Base-by-base conservation (phyloP, 2,797 vertebrate genomes). In the Danio aesculapii region DNA sequence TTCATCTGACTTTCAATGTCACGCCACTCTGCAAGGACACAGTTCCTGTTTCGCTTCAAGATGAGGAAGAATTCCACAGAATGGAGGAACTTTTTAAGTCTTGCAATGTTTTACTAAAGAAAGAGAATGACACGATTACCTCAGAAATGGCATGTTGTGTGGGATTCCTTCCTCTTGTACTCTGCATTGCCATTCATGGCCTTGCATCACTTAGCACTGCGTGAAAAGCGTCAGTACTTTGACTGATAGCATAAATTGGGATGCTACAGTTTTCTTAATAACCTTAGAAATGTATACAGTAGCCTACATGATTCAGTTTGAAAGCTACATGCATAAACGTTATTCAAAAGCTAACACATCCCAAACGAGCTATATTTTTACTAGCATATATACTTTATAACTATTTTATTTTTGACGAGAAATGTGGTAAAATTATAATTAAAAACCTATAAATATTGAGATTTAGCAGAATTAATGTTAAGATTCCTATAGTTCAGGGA, bases 131-230 rank as follows among this genome's bases (percentile, higher is more conserved):
- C 17, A 69, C 74, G 0, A 83, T 97, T 10, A 90, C 86, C 91
- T 90, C 87, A 41, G 71, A 91, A 85, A 88, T 88, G 1, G 82
- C 9, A 64, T 75, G 83, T 69, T 61, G 88, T 0, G 85, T 90
- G 0, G 75, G 75, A 6, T 84, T 92, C 70, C 87, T 85, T 49
- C 93, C 91, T 0, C 59, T 96, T 8, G 74, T 96, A 76, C 94
- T 98, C 49, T 91, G 91, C 9, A 88, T 97, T 72, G 90, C 91
- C 16, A 47, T 95, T 62, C 91, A 76, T 8, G 97, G 97, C 13
- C 84, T 98, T 75, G 63, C 84, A 9, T 74, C 80, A 46, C 85
- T 94, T 30, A 83, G 71, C 58, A 72, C 43, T 11, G 53, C 14
- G 0, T 79, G 44, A 64, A n/a, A 17, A 67, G 13, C 39, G 59